phyloP scores from a whole-genome alignment of 2,797 vertebrate species.

The Chelmon rostratus region DNA sequence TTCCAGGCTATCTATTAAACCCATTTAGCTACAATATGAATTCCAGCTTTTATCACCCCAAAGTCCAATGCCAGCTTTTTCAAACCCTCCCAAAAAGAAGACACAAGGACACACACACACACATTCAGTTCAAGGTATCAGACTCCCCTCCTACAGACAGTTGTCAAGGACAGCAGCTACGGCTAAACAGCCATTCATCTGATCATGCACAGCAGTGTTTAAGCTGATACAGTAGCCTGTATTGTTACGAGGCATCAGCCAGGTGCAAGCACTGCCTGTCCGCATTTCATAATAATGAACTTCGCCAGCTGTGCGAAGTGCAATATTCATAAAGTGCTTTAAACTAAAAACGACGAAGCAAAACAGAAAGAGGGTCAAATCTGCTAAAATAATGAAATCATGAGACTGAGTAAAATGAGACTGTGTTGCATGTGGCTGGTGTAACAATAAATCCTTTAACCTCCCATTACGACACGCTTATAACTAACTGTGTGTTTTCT shows the following conservation, averaged over 20 bases:
- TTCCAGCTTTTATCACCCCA: neutral
- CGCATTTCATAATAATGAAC: neutral
- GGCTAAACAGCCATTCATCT: constrained; percentile 23
- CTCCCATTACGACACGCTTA: neutral
- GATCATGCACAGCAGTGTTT: constrained; percentile 27
- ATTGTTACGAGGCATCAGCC: constrained; percentile 19
- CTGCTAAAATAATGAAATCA: neutral
- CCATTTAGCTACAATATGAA: neutral
- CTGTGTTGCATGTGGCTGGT: neutral
- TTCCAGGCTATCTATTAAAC: neutral
- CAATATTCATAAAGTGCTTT: no score
- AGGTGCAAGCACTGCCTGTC: neutral
- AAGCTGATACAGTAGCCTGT: neutral
- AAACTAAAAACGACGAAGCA: neutral
- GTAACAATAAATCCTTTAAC: neutral
- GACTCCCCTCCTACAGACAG: constrained; percentile 40
- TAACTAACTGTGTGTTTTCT: neutral
- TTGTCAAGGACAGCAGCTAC: constrained; percentile 46
- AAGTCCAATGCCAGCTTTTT: neutral
- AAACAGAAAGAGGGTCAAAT: neutral
- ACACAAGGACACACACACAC: neutral
- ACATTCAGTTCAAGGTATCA: constrained; percentile 14
- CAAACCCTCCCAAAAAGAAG: neutral
- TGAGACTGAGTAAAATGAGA: neutral
- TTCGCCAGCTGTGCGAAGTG: no score